These are phyloP conservation scores for Pseudotriccus pelzelni DNA, from an alignment of 2,797 vertebrate genomes.

Conservation along the genomic window DNA sequence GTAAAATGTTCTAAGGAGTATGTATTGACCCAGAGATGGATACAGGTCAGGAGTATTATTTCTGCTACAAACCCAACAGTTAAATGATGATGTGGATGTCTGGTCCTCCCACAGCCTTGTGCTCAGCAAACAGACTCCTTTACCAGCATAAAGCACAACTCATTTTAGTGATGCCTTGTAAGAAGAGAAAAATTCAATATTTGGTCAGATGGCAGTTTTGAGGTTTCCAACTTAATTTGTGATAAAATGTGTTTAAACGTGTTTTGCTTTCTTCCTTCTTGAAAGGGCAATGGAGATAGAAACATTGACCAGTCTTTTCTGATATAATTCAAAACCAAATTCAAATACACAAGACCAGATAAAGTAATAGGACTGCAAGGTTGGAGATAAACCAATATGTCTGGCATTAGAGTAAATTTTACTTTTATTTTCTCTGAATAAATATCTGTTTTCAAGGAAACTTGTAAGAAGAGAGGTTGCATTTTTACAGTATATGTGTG, in stretches of 20 bases:
- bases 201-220: not conserved
- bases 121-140: not conserved
- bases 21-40: not conserved
- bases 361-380: not conserved
- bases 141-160: not conserved
- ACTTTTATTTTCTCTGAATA: not conserved
- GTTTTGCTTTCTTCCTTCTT: not conserved
- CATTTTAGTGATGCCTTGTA: no score
- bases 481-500: not conserved
- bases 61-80: not conserved
- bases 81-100: not conserved
- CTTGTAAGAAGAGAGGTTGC: not conserved
- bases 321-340: not conserved
- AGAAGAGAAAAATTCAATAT: not conserved
- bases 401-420: not conserved
- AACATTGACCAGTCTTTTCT: not conserved
- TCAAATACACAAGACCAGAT: no score
- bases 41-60: not conserved
- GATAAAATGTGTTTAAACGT: not conserved
- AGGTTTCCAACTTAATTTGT: not conserved
- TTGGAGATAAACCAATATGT: not conserved
- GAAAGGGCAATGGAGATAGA: not conserved
- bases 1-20: not conserved
- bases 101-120: not conserved
- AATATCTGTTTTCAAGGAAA: not conserved